Evolutionary conservation across 2,113 vertebrate genomes (phyloP).

Genomic region (Rhizomys pruinosus): DNA sequence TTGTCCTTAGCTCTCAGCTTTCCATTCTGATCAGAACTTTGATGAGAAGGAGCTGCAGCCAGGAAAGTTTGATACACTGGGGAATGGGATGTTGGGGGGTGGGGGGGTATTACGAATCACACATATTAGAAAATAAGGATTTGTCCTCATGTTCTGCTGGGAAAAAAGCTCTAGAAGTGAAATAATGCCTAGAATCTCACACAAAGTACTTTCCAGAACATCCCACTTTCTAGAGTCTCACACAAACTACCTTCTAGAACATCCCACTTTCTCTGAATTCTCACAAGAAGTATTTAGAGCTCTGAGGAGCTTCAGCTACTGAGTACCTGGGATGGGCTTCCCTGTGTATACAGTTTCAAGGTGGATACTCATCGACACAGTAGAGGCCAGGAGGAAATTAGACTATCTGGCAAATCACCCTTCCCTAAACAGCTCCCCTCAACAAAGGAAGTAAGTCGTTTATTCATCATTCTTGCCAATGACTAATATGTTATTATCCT

Average conservation of each 20-base stretch:
- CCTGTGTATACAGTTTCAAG: neutral
- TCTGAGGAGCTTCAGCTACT: conserved; percentile 14
- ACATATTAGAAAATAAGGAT: conserved; percentile 38
- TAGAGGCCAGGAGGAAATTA: conserved; percentile 8
- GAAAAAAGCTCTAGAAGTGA: conserved; percentile 31
- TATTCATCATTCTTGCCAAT: conserved; percentile 13
- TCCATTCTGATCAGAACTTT: conserved; percentile 41
- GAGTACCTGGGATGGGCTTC: neutral
- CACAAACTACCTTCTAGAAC: neutral
- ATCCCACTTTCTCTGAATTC: neutral
- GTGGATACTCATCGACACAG: neutral
- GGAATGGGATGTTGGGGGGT: neutral
- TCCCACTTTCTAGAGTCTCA: neutral
- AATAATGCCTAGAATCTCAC: neutral
- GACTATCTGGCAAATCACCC: conserved; percentile 41
- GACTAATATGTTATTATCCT: conserved; percentile 22
- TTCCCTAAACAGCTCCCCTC: neutral
- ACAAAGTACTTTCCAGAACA: neutral
- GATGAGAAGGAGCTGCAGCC: neutral
- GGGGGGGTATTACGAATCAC: neutral
- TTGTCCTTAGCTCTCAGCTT: neutral
- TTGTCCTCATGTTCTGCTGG: neutral
- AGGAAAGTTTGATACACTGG: conserved; percentile 46
- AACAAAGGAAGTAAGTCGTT: conserved; percentile 40
- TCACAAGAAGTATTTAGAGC: neutral